Evolutionary conservation across 2,113 vertebrate genomes (phyloP).

Genomic region (Piprites chloris): DNA sequence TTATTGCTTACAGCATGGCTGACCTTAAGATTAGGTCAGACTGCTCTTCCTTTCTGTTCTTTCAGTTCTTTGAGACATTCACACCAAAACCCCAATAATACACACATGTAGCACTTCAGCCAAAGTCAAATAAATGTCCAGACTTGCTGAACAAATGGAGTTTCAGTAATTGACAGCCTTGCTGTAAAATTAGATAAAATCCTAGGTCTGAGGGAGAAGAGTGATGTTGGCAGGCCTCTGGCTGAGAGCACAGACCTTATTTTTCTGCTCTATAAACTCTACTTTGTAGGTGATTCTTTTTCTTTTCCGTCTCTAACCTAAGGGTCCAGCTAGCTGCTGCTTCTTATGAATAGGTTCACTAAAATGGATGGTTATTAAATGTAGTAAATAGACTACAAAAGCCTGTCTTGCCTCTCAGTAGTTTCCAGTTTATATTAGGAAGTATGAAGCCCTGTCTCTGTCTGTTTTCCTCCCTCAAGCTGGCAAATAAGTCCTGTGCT

Average conservation of each 20-base stretch:
- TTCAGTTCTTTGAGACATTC: background rate
- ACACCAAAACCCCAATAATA: background rate
- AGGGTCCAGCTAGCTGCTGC: background rate
- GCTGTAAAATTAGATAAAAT: background rate
- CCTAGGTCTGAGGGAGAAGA: background rate
- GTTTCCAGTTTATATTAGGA: background rate
- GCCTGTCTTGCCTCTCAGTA: background rate
- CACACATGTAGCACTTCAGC: rapidly evolving
- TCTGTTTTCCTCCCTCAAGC: background rate
- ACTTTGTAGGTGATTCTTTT: background rate
- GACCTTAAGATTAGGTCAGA: background rate
- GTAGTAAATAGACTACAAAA: background rate
- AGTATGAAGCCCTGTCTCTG: background rate
- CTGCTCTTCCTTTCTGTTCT: background rate
- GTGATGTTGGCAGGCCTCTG: background rate
- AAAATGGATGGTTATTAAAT: background rate
- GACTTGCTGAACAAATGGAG: background rate
- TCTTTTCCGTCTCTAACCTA: background rate
- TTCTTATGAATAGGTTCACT: background rate
- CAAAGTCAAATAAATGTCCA: background rate
- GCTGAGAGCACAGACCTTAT: background rate
- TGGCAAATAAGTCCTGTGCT: background rate
- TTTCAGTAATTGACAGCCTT: background rate
- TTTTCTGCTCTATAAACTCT: background rate
- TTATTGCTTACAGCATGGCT: background rate